Evolutionary conservation across 2,888 invertebrate genomes (phyloP).

Genomic region (Nezara viridula): DNA sequence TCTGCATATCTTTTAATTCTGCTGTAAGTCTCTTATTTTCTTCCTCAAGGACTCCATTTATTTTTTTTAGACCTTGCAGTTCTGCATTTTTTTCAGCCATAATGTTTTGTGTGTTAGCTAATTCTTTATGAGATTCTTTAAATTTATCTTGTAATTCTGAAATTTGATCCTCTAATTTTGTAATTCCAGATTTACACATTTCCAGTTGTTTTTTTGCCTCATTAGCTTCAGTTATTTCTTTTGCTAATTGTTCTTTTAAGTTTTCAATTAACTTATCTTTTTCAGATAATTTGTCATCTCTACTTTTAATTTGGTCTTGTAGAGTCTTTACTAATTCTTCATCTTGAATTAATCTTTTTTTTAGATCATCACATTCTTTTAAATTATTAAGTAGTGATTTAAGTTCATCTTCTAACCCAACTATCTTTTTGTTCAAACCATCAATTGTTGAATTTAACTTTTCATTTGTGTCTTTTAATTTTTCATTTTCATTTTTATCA

Average conservation of each 20-base stretch:
- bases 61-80: conserved; percentile 54
- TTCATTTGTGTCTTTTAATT: background rate
- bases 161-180: conserved; percentile 50
- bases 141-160: conserved; percentile 46
- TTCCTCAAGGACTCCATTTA: conserved; percentile 46
- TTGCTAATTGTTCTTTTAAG: conserved; percentile 53
- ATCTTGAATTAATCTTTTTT: conserved; percentile 30
- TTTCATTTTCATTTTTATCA: background rate
- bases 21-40: conserved; percentile 51
- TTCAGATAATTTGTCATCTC: background rate
- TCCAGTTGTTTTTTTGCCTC: conserved; percentile 52
- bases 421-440: conserved; percentile 7
- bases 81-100: background rate
- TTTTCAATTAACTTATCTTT: conserved; percentile 45
- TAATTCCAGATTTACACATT: conserved; percentile 45
- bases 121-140: conserved; percentile 23
- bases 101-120: background rate
- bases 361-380: conserved; percentile 36
- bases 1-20: conserved; percentile 22
- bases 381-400: background rate
- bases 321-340: conserved; percentile 11
- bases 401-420: background rate
- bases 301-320: conserved; percentile 48
- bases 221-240: conserved; percentile 47
- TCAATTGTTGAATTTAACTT: conserved; percentile 1